Evolutionary conservation across 2,797 vertebrate genomes (phyloP), one percentile per base, ranked within the genome.

Genomic region (Brotula barbata): DNA sequence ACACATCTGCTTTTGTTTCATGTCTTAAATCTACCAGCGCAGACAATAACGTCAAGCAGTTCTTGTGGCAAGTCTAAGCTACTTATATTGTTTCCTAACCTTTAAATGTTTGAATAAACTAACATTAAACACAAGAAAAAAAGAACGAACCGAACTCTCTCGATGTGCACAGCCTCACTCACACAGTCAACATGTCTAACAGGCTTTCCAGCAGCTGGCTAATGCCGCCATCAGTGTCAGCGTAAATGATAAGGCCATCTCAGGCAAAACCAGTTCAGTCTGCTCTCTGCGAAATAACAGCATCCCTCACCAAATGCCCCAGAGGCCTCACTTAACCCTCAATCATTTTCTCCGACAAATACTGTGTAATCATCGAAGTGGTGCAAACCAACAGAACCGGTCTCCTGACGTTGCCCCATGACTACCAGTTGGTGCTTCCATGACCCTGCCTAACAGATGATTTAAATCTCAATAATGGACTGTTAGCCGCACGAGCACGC

Each of bases 211-310:
- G 81, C 87, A 88, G 80, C 85, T 89, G 87, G 87, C 70, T 90
- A 86, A 90, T 82, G 58, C 71, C 65, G 11, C 81, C 81, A 88
- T 90, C 87, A 87, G 81, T 87, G 87, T 89, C 86, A 84, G 46
- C 71, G 69, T 87, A 85, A 89, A 79, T 81, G 78, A 90, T 87
- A 79, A 81, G 82, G 58, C 59, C 72, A 77, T 85, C 68, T 64
- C 64, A 49, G 73, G 64, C 78, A 75, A 80, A 77, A 73, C 47
- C 71, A 78, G 73, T 78, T 81, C 61, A 57, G 45, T 63, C 61
- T 72, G 68, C 62, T 69, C 34, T 25, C 31, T 43, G 55, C 68
- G 55, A 64, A 81, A 75, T 77, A 69, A 64, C 68, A 73, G 58
- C 73, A 87, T 86, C 75, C 67, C 53, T 88, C 83, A 85, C 68